phyloP scores from a whole-genome alignment of 2,888 invertebrate species.

The Epistrophe eligans region DNA sequence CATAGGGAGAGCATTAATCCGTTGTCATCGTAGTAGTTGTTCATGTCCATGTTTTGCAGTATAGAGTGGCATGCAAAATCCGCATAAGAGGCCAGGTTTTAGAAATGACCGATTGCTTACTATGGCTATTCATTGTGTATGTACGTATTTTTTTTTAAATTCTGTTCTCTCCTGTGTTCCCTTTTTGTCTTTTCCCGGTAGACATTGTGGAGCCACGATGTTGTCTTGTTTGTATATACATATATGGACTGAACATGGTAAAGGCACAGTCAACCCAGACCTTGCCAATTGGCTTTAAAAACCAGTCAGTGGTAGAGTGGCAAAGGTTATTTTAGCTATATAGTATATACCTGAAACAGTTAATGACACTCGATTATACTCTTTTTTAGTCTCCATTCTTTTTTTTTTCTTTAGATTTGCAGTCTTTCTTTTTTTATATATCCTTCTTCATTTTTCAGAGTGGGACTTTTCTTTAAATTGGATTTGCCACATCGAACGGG shows the following conservation, averaged over 20 bases:
- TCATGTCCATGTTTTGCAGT: slow-evolving; percentile 18
- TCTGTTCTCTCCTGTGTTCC: slow-evolving; percentile 36
- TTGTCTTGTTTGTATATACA: slow-evolving; percentile 1
- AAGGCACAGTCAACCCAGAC: slow-evolving; percentile 56
- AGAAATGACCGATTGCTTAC: slow-evolving; percentile 67
- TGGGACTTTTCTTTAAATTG: slow-evolving; percentile 63
- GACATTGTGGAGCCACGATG: slow-evolving; percentile 70
- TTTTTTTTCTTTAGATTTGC: slow-evolving; percentile 27
- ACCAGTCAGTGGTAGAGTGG: slow-evolving; percentile 48
- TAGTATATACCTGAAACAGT: slow-evolving; percentile 43
- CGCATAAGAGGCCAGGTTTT: slow-evolving; percentile 59
- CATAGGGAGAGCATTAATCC: slow-evolving; percentile 61
- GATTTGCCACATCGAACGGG: slow-evolving; percentile 56
- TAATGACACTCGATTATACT: slow-evolving; percentile 68
- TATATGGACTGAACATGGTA: slow-evolving; percentile 15
- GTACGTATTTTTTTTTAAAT: neutral
- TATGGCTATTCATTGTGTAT: slow-evolving; percentile 22
- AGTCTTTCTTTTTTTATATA: slow-evolving; percentile 35
- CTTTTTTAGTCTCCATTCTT: slow-evolving; percentile 9
- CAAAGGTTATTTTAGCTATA: slow-evolving; percentile 68
- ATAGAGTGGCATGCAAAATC: slow-evolving; percentile 51
- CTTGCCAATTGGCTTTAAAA: slow-evolving; percentile 54
- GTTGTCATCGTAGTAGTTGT: slow-evolving; percentile 50
- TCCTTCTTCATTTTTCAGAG: slow-evolving; percentile 39
- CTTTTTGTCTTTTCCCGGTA: slow-evolving; percentile 45